These are phyloP conservation scores for Tribolium freemani DNA, from an alignment of 2,888 invertebrate species.

Conservation along the genomic window DNA sequence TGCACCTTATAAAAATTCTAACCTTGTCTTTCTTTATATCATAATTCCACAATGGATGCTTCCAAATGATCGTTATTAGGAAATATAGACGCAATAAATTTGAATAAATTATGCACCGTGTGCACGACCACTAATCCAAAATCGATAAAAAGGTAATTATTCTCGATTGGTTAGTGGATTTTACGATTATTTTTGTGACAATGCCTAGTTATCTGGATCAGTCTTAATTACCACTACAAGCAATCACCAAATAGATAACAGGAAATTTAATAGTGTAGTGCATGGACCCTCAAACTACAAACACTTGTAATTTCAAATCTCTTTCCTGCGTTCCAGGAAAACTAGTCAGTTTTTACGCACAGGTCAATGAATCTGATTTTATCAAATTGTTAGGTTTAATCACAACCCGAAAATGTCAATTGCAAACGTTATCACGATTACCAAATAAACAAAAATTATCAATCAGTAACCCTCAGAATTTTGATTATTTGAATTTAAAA, in stretches of 20 bases:
- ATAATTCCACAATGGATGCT: constrained; percentile 35
- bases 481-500: neutral
- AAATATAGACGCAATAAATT: constrained; percentile 36
- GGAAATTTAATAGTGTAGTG: neutral
- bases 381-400: neutral
- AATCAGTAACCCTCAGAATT: constrained; percentile 5
- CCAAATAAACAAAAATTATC: constrained; percentile 16
- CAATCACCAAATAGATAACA: neutral
- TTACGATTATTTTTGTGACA: neutral
- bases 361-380: neutral
- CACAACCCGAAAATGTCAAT: constrained; percentile 2
- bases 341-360: neutral
- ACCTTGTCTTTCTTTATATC: constrained; percentile 42
- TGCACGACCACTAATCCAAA: constrained; percentile 26
- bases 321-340: neutral
- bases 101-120: constrained; percentile 33
- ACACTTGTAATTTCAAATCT: neutral
- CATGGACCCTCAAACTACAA: neutral
- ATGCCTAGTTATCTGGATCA: neutral
- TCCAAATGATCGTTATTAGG: constrained; percentile 33
- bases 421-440: neutral
- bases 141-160: constrained; percentile 37
- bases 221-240: neutral
- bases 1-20: constrained; percentile 45
- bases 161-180: constrained; percentile 4